phyloP scores from a whole-genome alignment of 2,888 invertebrate genomes.

The Eustalomyia histrio region DNA sequence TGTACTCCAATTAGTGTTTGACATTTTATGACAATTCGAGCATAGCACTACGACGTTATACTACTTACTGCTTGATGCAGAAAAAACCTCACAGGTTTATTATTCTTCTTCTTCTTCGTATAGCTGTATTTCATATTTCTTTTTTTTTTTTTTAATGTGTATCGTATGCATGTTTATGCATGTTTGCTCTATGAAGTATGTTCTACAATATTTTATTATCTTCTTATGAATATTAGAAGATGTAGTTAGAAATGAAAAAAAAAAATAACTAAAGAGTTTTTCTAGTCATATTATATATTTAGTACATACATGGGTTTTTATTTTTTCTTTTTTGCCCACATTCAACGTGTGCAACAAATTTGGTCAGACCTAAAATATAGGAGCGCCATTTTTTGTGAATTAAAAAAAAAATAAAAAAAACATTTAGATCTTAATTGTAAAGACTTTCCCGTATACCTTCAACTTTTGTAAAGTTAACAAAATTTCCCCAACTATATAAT shows the following conservation, averaged over 20 bases:
- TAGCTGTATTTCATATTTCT: conserved; percentile 17
- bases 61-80: conserved; percentile 4
- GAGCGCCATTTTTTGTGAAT: no score
- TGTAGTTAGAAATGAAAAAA: conserved; percentile 1
- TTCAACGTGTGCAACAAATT: background rate
- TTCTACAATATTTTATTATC: conserved; percentile 36
- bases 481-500: no score
- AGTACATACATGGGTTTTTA: background rate
- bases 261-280: conserved; percentile 19
- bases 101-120: no score
- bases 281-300: background rate
- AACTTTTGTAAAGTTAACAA: no score
- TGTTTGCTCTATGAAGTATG: conserved; percentile 1
- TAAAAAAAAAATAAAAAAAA: no score
- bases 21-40: conserved; percentile 63
- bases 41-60: conserved; percentile 3
- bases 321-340: conserved; percentile 1
- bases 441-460: no score
- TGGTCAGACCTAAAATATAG: background rate
- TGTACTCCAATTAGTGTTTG: conserved; percentile 64
- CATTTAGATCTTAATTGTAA: no score
- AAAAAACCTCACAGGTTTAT: background rate
- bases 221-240: conserved; percentile 37
- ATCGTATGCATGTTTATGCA: conserved; percentile 5
- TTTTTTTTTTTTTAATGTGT: conserved; percentile 26